A percentile compares a stretch with the other conserved stretches of the same genome.
These are phyloP conservation scores for Mamestra brassicae DNA, from an alignment of 2,888 invertebrate genomes.

Conservation along the genomic window DNA sequence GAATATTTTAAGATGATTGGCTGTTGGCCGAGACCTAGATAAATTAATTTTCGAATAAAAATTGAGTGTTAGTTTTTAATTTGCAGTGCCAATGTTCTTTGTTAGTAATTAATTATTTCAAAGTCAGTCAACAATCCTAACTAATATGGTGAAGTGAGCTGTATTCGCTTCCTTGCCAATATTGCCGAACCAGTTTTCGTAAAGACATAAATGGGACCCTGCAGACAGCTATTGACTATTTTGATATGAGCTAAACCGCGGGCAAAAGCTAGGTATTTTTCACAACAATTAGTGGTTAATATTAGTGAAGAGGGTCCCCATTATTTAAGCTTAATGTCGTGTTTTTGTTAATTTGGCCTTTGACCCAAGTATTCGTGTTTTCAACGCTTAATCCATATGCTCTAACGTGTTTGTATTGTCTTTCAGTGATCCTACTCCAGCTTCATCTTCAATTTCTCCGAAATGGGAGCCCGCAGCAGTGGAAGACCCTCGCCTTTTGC, in stretches of 20 bases:
- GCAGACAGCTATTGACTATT: too few relatives aligned
- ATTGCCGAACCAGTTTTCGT: too few relatives aligned
- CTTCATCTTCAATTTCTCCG: conserved; percentile 32
- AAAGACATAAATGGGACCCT: too few relatives aligned
- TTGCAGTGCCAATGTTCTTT: neutral
- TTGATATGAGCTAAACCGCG: too few relatives aligned
- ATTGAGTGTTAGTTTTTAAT: neutral
- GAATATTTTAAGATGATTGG: conserved; percentile 48
- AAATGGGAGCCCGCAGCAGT: conserved; percentile 37
- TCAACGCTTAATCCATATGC: neutral
- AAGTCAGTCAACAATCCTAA: neutral
- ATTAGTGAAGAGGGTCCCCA: too few relatives aligned
- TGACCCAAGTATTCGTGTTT: neutral
- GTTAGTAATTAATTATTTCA: conserved; percentile 3
- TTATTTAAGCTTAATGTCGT: too few relatives aligned
- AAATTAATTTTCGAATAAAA: conserved; percentile 16
- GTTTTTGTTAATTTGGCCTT: neutral
- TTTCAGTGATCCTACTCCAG: conserved; percentile 39
- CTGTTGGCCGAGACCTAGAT: conserved; percentile 50
- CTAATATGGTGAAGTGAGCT: too few relatives aligned
- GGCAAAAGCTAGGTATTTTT: too few relatives aligned
- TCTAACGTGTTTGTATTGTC: neutral
- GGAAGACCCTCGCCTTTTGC: conserved; percentile 23
- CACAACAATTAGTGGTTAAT: too few relatives aligned
- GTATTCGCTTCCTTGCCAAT: too few relatives aligned